These are phyloP conservation scores for Sanderia malayensis DNA, from an alignment of 30 jellyfish, hydroid and myxozoan genomes.

Conservation along the genomic window DNA sequence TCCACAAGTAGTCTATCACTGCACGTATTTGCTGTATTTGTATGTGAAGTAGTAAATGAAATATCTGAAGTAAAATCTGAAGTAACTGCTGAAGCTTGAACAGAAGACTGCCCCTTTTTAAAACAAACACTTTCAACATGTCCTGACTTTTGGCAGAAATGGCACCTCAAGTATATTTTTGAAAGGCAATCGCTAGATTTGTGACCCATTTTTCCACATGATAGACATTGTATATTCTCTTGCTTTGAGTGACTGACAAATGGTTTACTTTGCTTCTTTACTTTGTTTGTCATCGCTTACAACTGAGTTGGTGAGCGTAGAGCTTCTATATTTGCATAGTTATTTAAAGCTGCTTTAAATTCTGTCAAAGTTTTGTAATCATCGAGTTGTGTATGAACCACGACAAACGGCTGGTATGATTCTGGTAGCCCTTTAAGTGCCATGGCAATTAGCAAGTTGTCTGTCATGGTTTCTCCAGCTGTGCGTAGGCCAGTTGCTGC, in stretches of 20 bases:
- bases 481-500: constrained; percentile 30
- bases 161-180: constrained; percentile 28
- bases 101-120: constrained; percentile 10
- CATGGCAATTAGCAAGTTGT: constrained; percentile 22
- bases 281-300: constrained; percentile 6
- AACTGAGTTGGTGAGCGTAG: constrained; percentile 22
- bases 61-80: not conserved
- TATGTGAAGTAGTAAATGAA: constrained; percentile 19
- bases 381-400: constrained; percentile 56
- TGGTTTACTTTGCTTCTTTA: constrained; percentile 13
- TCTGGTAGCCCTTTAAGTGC: constrained; percentile 37
- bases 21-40: constrained; percentile 18
- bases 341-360: constrained; percentile 54
- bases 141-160: constrained; percentile 35
- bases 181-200: constrained; percentile 26
- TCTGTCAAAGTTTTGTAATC: constrained; percentile 31
- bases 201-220: constrained; percentile 54
- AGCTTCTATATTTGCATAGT: constrained; percentile 41
- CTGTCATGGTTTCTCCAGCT: constrained; percentile 37
- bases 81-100: constrained; percentile 9
- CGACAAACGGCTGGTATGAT: constrained; percentile 54
- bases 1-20: constrained; percentile 23
- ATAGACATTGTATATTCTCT: constrained; percentile 29
- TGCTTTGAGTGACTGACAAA: constrained; percentile 2
- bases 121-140: constrained; percentile 45